These are phyloP conservation scores for Synanthedon formicaeformis DNA, from an alignment of 2,888 invertebrate genomes.

Conservation along the genomic window DNA sequence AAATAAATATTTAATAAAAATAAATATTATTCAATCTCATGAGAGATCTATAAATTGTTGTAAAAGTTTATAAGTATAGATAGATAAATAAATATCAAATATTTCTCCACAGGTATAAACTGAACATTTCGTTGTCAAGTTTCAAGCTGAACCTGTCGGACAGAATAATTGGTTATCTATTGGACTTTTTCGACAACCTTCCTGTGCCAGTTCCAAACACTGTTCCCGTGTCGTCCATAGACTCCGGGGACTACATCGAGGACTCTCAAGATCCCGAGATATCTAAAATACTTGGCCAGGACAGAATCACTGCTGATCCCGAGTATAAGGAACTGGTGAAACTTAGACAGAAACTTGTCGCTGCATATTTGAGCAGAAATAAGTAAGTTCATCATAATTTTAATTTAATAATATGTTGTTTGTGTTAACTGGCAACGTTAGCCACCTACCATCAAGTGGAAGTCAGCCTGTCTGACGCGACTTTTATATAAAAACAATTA, in stretches of 20 bases:
- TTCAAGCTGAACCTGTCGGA: slow-evolving; percentile 83
- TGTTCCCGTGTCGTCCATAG: slow-evolving; percentile 56
- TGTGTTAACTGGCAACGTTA: too few relatives aligned
- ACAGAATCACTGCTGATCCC: slow-evolving; percentile 45
- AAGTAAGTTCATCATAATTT: slow-evolving; percentile 23
- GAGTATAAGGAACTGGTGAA: slow-evolving; percentile 47
- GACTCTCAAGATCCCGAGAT: slow-evolving; percentile 39
- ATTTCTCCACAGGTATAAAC: slow-evolving; percentile 72
- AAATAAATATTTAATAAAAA: too few relatives aligned
- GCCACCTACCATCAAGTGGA: too few relatives aligned
- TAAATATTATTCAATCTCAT: too few relatives aligned
- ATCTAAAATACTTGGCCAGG: slow-evolving; percentile 27
- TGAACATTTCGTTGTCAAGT: slow-evolving; percentile 78
- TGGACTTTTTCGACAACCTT: slow-evolving; percentile 72
- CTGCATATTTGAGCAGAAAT: slow-evolving; percentile 50
- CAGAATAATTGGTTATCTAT: slow-evolving; percentile 73
- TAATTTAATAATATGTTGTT: background rate
- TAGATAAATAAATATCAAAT: too few relatives aligned
- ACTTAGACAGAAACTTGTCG: slow-evolving; percentile 52
- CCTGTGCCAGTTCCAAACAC: slow-evolving; percentile 58
- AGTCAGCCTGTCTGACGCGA: too few relatives aligned
- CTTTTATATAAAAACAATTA: too few relatives aligned
- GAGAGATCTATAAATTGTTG: too few relatives aligned
- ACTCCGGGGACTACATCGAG: slow-evolving; percentile 52
- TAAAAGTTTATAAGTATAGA: too few relatives aligned